These are phyloP conservation scores for Cryptoprocta ferox DNA, from an alignment of 2,797 vertebrate species.

Conservation along the genomic window DNA sequence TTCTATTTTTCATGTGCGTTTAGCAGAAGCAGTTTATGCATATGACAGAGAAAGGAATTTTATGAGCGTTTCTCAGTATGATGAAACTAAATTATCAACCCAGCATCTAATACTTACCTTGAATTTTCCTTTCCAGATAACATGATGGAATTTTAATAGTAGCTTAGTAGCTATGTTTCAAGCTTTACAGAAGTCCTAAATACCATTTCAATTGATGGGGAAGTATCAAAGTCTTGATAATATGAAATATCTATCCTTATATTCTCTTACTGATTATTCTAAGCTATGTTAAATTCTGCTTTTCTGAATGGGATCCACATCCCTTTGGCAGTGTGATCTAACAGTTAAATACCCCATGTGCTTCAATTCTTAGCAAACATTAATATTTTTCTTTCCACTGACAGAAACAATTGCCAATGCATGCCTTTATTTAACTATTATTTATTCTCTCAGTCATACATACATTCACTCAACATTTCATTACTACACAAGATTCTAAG, in stretches of 20 bases:
- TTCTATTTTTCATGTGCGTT: neutral
- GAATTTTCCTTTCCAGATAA: conserved; percentile 15
- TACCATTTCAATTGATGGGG: neutral
- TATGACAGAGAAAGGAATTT: neutral
- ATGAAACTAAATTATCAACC: neutral
- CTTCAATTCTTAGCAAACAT: neutral
- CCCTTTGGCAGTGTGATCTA: neutral
- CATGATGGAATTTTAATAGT: neutral
- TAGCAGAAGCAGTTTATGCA: conserved; percentile 4
- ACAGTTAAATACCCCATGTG: neutral
- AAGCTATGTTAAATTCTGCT: neutral
- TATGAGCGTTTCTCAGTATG: neutral
- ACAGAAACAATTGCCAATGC: neutral
- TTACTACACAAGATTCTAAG: neutral
- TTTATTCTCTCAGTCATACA: neutral
- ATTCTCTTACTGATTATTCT: neutral
- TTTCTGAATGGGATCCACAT: neutral
- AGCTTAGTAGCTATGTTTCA: neutral
- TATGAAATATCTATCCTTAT: neutral
- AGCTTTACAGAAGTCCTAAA: neutral
- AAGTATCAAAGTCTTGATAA: neutral
- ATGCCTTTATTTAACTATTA: neutral
- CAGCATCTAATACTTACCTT: neutral
- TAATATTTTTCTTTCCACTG: neutral
- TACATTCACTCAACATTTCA: neutral